These are phyloP conservation scores for Ageneiosus marmoratus DNA, from an alignment of 2,113 vertebrate genomes.

Conservation along the genomic window DNA sequence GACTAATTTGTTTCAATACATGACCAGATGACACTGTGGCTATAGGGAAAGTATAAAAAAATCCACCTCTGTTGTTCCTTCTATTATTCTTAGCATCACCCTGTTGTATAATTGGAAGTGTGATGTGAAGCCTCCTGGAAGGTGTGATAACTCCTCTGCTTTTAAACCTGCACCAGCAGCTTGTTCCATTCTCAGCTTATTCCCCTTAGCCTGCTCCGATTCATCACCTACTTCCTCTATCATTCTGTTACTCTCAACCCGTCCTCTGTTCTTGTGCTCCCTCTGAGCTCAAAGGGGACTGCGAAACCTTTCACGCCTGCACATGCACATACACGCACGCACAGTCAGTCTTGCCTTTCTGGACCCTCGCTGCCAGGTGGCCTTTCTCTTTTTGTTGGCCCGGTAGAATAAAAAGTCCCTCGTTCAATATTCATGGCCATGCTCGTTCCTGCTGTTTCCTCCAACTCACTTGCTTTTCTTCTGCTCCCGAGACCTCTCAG, in stretches of 20 bases:
- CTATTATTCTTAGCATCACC: slow-evolving; percentile 7
- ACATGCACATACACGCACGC: background rate
- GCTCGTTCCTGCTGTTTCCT: slow-evolving; percentile 3
- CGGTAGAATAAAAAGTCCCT: background rate
- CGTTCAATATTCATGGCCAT: slow-evolving; percentile 18
- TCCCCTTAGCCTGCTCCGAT: background rate
- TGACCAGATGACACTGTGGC: background rate
- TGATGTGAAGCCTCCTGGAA: slow-evolving; percentile 8
- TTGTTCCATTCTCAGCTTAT: slow-evolving; percentile 12
- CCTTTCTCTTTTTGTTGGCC: slow-evolving; percentile 25
- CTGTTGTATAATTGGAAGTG: slow-evolving; percentile 21
- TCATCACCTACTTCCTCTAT: slow-evolving; percentile 23
- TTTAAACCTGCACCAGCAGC: slow-evolving; percentile 2
- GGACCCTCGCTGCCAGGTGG: slow-evolving; percentile 20
- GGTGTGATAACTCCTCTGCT: slow-evolving; percentile 18
- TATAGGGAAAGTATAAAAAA: background rate
- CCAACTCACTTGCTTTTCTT: slow-evolving; percentile 14
- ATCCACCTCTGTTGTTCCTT: background rate
- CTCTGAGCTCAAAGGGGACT: slow-evolving; percentile 20
- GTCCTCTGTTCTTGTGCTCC: slow-evolving; percentile 3
- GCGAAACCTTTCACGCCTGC: slow-evolving; percentile 6
- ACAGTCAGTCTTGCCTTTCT: background rate
- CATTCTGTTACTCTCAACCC: slow-evolving; percentile 23
- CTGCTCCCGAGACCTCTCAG: background rate
- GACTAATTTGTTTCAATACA: background rate